Percentiles rank a stretch among this genome's conserved stretches.
Evolutionary conservation across 2,888 invertebrate genomes (phyloP).

Genomic region (Itoplectis maculator): DNA sequence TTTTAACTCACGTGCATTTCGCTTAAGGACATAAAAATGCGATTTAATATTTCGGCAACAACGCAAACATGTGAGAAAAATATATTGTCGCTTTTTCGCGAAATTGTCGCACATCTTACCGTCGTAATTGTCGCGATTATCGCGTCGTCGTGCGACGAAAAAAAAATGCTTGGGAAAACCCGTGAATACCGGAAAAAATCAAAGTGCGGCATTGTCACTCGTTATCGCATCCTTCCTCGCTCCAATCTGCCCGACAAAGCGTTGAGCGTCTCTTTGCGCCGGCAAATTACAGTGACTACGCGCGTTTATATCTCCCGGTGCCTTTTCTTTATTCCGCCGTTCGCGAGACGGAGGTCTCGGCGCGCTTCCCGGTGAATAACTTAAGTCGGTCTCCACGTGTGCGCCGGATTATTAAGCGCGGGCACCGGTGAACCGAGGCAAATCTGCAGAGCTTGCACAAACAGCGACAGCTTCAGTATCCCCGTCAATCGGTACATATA

Average conservation of each 20-base stretch:
- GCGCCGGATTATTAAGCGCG: constrained; percentile 11
- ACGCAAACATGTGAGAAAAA: too few relatives aligned
- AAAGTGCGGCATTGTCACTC: neutral
- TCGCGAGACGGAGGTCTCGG: constrained; percentile 44
- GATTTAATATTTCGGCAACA: too few relatives aligned
- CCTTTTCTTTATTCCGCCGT: constrained; percentile 19
- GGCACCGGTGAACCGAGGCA: constrained; percentile 31
- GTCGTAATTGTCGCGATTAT: too few relatives aligned
- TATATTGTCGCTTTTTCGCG: too few relatives aligned
- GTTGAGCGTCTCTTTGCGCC: constrained; percentile 3
- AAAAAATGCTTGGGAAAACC: neutral
- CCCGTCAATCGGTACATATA: neutral
- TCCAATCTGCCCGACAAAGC: constrained; percentile 1
- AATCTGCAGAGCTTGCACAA: constrained; percentile 28
- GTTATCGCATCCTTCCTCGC: constrained; percentile 1
- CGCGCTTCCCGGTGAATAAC: constrained; percentile 18
- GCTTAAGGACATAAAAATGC: too few relatives aligned
- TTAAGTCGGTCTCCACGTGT: constrained; percentile 6
- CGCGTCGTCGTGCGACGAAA: too few relatives aligned
- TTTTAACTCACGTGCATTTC: too few relatives aligned
- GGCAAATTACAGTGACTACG: constrained; percentile 14
- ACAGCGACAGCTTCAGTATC: constrained; percentile 20
- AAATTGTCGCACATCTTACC: too few relatives aligned
- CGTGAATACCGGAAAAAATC: neutral
- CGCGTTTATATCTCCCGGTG: constrained; percentile 9